phyloP scores from a whole-genome alignment of 2,113 vertebrate species.

The Circaetus gallicus region DNA sequence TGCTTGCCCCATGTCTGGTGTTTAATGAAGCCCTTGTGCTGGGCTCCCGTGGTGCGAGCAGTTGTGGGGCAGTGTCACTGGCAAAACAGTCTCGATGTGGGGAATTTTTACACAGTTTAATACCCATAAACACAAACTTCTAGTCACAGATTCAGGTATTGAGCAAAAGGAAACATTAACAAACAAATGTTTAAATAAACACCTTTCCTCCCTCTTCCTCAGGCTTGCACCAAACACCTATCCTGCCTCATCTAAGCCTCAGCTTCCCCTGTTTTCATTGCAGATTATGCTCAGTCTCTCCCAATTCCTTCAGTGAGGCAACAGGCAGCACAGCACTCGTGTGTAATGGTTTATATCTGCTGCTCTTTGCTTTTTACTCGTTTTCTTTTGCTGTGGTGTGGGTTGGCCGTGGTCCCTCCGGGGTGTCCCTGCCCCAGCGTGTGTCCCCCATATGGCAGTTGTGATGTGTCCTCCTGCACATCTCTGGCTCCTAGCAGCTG shows the following conservation, averaged over 20 bases:
- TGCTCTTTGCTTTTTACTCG: neutral
- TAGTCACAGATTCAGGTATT: neutral
- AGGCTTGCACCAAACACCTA: neutral
- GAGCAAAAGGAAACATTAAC: neutral
- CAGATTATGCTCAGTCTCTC: fast-evolving
- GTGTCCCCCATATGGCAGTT: neutral
- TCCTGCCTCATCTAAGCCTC: neutral
- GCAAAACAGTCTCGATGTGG: neutral
- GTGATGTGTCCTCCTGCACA: neutral
- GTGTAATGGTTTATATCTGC: neutral
- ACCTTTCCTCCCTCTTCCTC: neutral
- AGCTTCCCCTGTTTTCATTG: neutral
- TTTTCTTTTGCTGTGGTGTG: neutral
- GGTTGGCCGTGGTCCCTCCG: fast-evolving
- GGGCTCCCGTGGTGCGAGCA: neutral
- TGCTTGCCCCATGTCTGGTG: neutral
- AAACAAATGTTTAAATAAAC: neutral
- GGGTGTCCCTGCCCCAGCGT: neutral
- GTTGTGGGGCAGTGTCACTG: fast-evolving
- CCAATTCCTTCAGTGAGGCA: neutral
- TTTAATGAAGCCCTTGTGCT: neutral
- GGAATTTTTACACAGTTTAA: neutral
- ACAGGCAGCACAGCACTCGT: neutral
- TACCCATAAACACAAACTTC: neutral
- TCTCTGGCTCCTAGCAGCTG: neutral